Evolutionary conservation across 1,140 invertebrate species (phyloP).

Genomic region (Diplogasteroides magnus): DNA sequence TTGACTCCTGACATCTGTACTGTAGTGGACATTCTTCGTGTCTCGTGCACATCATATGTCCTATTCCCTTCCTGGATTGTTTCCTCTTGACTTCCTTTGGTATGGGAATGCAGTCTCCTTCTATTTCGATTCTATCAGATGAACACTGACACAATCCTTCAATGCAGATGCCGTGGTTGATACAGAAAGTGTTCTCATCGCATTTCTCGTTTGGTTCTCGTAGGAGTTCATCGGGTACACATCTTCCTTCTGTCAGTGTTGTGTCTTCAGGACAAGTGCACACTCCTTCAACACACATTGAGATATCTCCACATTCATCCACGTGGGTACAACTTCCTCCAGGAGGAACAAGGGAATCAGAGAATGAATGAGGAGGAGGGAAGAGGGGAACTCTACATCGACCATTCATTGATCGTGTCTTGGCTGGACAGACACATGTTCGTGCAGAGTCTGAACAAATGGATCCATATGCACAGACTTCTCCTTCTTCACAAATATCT

Average conservation of each 20-base stretch:
- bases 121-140: constrained; percentile 9
- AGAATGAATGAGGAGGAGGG: background rate
- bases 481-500: constrained; percentile 26
- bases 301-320: background rate
- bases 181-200: constrained; percentile 5
- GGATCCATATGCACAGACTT: constrained; percentile 22
- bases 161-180: constrained; percentile 3
- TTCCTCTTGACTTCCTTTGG: constrained; percentile 2
- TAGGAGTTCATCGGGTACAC: constrained; percentile 13
- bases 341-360: background rate
- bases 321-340: background rate
- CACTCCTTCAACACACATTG: background rate
- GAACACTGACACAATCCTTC: constrained; percentile 30
- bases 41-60: constrained; percentile 3
- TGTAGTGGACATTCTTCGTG: constrained; percentile 25
- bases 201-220: constrained; percentile 1
- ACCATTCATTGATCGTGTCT: background rate
- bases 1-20: constrained; percentile 26
- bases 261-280: constrained; percentile 1
- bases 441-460: constrained; percentile 18
- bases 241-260: background rate
- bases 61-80: background rate
- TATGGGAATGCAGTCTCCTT: constrained; percentile 30
- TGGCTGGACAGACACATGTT: constrained; percentile 26
- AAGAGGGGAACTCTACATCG: background rate